Conservation (phyloP, 53 echinoderm and acorn worm species). For the Crossaster papposus region DNA sequence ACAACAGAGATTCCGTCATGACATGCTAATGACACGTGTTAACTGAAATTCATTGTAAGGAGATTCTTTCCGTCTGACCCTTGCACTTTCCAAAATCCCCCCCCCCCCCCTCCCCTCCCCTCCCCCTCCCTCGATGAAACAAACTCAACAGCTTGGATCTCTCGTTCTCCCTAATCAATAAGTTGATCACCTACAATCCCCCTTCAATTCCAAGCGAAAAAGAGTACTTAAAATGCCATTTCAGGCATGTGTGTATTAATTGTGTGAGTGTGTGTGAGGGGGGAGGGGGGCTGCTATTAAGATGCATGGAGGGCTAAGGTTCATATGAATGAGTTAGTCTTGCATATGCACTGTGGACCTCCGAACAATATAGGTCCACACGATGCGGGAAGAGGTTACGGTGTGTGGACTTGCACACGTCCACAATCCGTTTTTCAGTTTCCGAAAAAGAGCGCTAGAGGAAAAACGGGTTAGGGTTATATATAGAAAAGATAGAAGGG, state of each 20-base stretch:
- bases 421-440: too few relatives aligned
- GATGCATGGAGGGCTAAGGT: background rate
- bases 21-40: background rate
- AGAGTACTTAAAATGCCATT: slow-evolving; percentile 41
- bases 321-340: background rate
- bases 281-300: background rate
- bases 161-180: slow-evolving; percentile 30
- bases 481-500: too few relatives aligned
- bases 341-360: too few relatives aligned
- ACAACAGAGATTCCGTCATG: background rate
- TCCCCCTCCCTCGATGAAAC: background rate
- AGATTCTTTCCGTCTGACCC: background rate
- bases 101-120: too few relatives aligned
- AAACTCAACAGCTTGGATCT: slow-evolving; percentile 36
- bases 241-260: too few relatives aligned
- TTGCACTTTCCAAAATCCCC: background rate
- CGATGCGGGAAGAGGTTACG: too few relatives aligned
- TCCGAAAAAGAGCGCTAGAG: too few relatives aligned
- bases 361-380: too few relatives aligned
- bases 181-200: slow-evolving; percentile 7
- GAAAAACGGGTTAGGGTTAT: too few relatives aligned
- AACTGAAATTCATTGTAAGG: background rate
- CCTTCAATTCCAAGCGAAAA: slow-evolving; percentile 18
- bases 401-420: too few relatives aligned
- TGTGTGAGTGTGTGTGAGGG: slow-evolving; percentile 25